A percentile compares a stretch with the other conserved stretches of the same genome.
Conservation (phyloP, 1,140 invertebrate species). For the Sarcophaga peregrina region DNA sequence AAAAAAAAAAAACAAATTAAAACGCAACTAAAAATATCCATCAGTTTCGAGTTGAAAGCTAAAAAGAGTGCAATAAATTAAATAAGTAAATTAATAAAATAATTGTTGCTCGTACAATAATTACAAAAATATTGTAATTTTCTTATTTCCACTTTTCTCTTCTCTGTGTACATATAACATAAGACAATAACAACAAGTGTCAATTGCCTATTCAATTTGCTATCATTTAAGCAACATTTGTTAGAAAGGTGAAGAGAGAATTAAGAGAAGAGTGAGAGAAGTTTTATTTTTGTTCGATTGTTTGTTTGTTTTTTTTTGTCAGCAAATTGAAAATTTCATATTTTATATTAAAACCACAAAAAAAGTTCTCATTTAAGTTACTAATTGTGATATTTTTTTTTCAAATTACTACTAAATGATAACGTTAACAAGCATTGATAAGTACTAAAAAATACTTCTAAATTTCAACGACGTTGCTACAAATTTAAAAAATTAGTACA, state of each 20-base stretch:
- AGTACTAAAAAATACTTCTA: background rate
- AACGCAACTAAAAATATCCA: background rate
- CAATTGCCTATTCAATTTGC: background rate
- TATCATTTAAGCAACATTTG: background rate
- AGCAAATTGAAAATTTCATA: too few relatives aligned
- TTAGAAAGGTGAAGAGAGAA: background rate
- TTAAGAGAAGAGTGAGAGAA: background rate
- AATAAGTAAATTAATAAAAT: too few relatives aligned
- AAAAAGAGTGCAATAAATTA: too few relatives aligned
- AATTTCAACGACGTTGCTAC: background rate
- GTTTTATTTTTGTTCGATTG: too few relatives aligned
- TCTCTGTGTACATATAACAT: background rate
- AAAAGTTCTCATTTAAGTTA: background rate
- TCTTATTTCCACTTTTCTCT: background rate
- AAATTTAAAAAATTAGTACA: too few relatives aligned
- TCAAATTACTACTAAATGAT: too few relatives aligned
- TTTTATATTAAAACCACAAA: too few relatives aligned
- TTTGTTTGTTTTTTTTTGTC: too few relatives aligned
- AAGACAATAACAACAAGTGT: constrained; percentile 20
- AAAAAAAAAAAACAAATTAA: background rate
- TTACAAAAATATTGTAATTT: background rate
- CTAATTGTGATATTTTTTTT: too few relatives aligned
- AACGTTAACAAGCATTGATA: background rate
- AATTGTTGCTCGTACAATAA: background rate
- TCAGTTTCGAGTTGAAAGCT: too few relatives aligned